Conservation (phyloP, 2,888 invertebrate genomes). For the Rhagonycha fulva region DNA sequence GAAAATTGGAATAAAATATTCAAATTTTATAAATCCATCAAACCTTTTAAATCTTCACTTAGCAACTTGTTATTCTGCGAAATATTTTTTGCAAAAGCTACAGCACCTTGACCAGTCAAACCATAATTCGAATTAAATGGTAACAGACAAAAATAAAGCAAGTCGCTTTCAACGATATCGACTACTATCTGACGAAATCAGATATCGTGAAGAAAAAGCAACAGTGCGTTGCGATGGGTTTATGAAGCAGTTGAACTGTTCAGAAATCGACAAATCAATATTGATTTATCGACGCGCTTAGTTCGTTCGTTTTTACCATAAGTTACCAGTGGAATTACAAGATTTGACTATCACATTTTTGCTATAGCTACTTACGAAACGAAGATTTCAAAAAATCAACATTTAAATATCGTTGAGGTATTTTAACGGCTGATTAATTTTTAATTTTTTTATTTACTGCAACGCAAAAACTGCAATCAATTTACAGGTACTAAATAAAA, state of each 20-base stretch:
- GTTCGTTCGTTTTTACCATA: not conserved
- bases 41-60: not conserved
- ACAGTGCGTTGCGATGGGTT: conserved; percentile 2
- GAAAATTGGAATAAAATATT: not conserved
- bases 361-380: no score
- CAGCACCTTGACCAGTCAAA: conserved; percentile 1
- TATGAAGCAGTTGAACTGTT: not conserved
- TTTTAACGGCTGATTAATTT: not conserved
- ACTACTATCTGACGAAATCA: conserved; percentile 10
- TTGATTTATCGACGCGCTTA: not conserved
- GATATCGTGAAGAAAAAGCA: conserved; percentile 1
- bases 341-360: not conserved
- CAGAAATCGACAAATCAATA: conserved; percentile 3
- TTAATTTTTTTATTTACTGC: not conserved
- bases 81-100: not conserved
- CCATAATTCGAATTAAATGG: conserved; percentile 19
- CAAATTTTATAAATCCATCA: not conserved
- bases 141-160: conserved; percentile 21
- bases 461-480: not conserved
- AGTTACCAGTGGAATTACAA: not conserved
- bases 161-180: conserved; percentile 6
- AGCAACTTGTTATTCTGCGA: not conserved
- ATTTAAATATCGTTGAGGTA: not conserved
- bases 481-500: not conserved
- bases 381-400: not conserved